Base-by-base conservation (phyloP, 2,113 vertebrate genomes). In the Halcyon malimbica region DNA sequence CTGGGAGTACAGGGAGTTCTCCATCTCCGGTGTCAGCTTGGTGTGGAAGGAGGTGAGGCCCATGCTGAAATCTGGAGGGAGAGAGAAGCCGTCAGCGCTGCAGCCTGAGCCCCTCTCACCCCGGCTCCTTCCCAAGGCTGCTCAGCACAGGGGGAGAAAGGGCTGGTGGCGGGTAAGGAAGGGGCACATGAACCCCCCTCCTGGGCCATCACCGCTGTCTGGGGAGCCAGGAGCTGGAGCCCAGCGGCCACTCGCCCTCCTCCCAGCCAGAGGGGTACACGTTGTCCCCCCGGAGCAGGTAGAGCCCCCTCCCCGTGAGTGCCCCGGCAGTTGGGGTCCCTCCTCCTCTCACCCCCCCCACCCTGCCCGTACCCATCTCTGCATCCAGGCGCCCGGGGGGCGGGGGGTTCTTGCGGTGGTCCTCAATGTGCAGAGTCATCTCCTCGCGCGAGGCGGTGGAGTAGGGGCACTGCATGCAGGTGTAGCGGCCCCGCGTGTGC, bases 401-500 rank as follows among this genome's bases (percentile, higher is more conserved):
- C 0, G 88, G 94, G 48, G 93, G 94, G 73, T 97, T 96, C 87
- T 98, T 98, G 97, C 98, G 99, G n/a, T 98, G 97, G 46, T 97
- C 97, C 93, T 98, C 98, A 44, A 98, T 98, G 97, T 99, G 99
- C 50, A 98, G 97, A 2, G 98, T 99, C 98, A 99, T 99, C 79
- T 99, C 98, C 28, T 99, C 97, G 48, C 99, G 98, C 26, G 98
- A 98, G 75, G 98, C 97, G 5, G 96, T 97, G 21, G 93, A 97
- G 96, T 98, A 98, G 74, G 98, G 97, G 79, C 99, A 99, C 97
- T 99, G 99, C 83, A 98, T 97, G 94, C 99, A 99, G 26, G 97
- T 99, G 96, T 99, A 99, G 94, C 98, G 98, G 64, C 99, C 99
- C 64, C 98, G 98, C 11, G 99, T 99, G 98, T 99, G 99, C 94